Conservation (phyloP, 2,113 vertebrate species). For the Hipposideros armiger region DNA sequence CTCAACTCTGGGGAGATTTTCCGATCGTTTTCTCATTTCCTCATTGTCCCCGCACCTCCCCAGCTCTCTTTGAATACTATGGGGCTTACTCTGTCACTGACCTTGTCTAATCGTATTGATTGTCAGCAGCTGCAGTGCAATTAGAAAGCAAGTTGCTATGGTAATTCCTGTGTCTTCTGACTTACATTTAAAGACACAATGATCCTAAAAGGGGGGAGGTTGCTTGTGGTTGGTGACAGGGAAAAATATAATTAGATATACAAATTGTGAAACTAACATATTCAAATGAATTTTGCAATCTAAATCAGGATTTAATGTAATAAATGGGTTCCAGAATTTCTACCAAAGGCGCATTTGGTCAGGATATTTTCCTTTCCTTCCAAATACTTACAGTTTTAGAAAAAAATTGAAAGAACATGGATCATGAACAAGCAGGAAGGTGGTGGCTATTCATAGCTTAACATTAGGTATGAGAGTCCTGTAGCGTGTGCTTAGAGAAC, state of each 20-base stretch:
- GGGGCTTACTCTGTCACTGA: constrained; percentile 77
- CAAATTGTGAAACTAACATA: constrained; percentile 86
- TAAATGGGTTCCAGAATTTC: constrained; percentile 61
- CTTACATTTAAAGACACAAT: constrained; percentile 86
- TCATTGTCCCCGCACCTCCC: constrained; percentile 10
- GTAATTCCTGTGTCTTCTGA: constrained; percentile 86
- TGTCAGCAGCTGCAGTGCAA: constrained; percentile 86
- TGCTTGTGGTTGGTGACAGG: constrained; percentile 80
- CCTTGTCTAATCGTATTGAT: constrained; percentile 88
- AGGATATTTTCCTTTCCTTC: constrained; percentile 71
- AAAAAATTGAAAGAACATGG: constrained; percentile 15
- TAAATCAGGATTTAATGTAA: constrained; percentile 73
- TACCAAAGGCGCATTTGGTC: constrained; percentile 55
- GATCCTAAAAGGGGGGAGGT: constrained; percentile 76
- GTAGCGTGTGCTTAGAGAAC: not conserved
- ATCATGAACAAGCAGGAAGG: not conserved
- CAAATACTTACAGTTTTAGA: constrained; percentile 61
- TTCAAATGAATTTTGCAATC: constrained; percentile 86
- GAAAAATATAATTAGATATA: constrained; percentile 83
- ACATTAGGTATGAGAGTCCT: not conserved
- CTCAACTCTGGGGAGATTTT: constrained; percentile 34
- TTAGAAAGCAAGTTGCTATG: constrained; percentile 88
- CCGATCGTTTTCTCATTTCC: constrained; percentile 59
- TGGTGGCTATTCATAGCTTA: not conserved
- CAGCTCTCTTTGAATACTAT: constrained; percentile 69